A percentile compares a stretch with the other conserved stretches of the same genome.
These are phyloP conservation scores for Protonibea diacanthus DNA, from an alignment of 2,797 vertebrate species.

Conservation along the genomic window DNA sequence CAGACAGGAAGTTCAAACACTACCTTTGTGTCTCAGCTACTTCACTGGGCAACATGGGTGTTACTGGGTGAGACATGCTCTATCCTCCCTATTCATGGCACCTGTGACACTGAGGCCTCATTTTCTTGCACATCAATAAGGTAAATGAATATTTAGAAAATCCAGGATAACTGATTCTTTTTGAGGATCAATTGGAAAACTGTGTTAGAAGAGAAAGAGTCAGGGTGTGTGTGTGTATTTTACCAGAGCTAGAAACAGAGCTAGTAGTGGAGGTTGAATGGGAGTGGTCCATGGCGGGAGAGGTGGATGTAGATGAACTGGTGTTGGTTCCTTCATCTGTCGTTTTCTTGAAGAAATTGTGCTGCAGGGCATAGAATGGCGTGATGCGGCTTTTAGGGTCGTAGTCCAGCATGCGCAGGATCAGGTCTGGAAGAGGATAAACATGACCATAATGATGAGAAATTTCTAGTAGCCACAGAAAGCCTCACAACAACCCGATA, in stretches of 20 bases:
- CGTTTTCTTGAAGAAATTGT: conserved; percentile 97
- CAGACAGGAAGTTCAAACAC: neutral
- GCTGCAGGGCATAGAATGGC: conserved; percentile 96
- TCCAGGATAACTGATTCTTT: neutral
- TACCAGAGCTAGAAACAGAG: conserved; percentile 96
- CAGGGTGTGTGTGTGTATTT: neutral
- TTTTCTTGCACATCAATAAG: neutral
- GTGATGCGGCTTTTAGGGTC: conserved; percentile 96
- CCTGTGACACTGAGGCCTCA: neutral
- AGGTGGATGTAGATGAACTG: conserved; percentile 95
- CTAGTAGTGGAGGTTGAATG: conserved; percentile 96
- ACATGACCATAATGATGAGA: neutral
- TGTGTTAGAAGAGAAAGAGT: neutral
- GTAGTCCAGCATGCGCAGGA: conserved; percentile 96
- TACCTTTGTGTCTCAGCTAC: neutral
- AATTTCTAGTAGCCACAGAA: neutral
- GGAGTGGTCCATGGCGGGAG: conserved; percentile 95
- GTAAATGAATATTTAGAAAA: neutral
- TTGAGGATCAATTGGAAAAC: neutral
- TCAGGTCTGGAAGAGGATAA: conserved; percentile 86
- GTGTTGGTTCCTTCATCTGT: conserved; percentile 97
- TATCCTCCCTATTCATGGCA: no score
- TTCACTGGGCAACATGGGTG: neutral
- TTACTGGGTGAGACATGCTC: neutral
- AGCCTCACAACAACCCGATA: no score